Evolutionary conservation across 2,113 vertebrate genomes (phyloP), one percentile per base, ranked within the genome.

Genomic region (Tachuris rubrigastra): DNA sequence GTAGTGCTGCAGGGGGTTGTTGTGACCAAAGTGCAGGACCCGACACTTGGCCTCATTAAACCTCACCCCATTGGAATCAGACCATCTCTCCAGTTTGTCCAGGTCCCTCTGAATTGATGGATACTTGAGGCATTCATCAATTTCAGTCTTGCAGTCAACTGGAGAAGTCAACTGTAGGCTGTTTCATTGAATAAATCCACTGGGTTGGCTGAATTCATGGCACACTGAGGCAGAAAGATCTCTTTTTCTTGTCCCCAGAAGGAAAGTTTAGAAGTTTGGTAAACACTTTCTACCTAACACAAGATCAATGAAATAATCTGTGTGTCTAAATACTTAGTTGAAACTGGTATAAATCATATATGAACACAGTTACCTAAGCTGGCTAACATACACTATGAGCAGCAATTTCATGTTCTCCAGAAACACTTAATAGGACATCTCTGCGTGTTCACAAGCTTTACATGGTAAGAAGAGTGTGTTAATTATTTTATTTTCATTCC

Each of bases 71-170:
- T 5, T 44, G 44, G 44, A 44, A 44, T 44, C 44, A 44, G 44
- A 9, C 17, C 44, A 49, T 7, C 47, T 49, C 47, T 49, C 12
- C 22, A 49, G 47, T 6, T 4, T 24, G 46, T 49, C 47, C 47
- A 23, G 22, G 22, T 49, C 22, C 47, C 11, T 49, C 47, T 49
- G 47, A 49, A 49, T 23, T 49, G 47, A 49, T 49, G 47, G 12
- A 24, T 49, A 12, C 47, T 89, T 85, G 74, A 95, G 67, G 16
- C 49, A 92, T 83, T 49, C 49, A 72, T 89, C 80, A 90, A 11
- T 91, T 95, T 96, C 74, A 92, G 41, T 89, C 95, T 78, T 96
- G 56, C 50, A 85, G 46, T 76, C 46, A 90, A 58, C 63, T 87
- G 44, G 5, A 90, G 49, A 96, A 79, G 31, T 85, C 58, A 95